Percentiles rank a stretch among this genome's conserved stretches.
Evolutionary conservation across 2,888 invertebrate species (phyloP).

Genomic region (Cataglyphis cursor): DNA sequence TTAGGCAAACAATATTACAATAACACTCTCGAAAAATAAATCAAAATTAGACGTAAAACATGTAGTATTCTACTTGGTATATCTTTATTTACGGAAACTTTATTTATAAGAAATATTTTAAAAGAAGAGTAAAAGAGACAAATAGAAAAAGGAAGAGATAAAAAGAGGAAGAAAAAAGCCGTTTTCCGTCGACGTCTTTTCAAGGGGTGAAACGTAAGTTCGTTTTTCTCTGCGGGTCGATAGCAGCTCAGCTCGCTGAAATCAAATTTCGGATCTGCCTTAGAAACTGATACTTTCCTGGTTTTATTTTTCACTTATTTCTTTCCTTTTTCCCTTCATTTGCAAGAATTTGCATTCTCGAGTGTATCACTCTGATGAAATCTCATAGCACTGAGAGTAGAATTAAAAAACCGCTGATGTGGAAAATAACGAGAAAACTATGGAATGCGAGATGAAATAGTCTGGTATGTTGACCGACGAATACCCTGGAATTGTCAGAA

Average conservation of each 20-base stretch:
- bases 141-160: neutral
- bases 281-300: constrained; percentile 16
- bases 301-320: constrained; percentile 3
- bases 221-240: constrained; percentile 24
- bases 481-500: neutral
- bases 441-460: constrained; percentile 20
- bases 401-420: constrained; percentile 28
- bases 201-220: constrained; percentile 25
- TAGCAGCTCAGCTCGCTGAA: constrained; percentile 46
- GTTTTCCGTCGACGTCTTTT: constrained; percentile 11
- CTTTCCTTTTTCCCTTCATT: neutral
- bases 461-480: neutral
- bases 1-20: constrained; percentile 19
- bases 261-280: constrained; percentile 55
- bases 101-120: neutral
- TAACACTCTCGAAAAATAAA: constrained; percentile 15
- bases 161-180: neutral
- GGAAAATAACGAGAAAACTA: constrained; percentile 13
- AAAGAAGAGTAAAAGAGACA: neutral
- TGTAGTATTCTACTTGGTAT: neutral
- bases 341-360: constrained; percentile 51
- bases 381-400: neutral
- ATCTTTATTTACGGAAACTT: neutral
- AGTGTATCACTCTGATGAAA: constrained; percentile 20
- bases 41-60: neutral